Conservation (phyloP, 2,797 vertebrate genomes). For the Prionace glauca region DNA sequence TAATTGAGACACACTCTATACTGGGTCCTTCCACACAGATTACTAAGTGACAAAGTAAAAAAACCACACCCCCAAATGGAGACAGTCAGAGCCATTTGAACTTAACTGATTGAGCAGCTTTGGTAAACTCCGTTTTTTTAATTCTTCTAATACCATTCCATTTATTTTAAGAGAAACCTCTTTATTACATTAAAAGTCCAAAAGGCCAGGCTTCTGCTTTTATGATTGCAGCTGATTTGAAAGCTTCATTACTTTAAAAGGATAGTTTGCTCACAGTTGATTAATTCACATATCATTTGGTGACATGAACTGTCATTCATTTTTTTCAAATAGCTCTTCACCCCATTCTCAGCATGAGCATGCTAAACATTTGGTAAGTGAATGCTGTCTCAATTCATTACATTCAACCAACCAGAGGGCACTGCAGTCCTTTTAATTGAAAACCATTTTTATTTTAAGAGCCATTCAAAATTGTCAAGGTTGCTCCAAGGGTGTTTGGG, state of each 20-base stretch:
- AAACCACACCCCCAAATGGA: neutral
- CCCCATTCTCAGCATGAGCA: neutral
- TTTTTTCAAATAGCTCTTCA: slow-evolving; percentile 16
- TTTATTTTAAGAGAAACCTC: neutral
- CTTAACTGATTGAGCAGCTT: neutral
- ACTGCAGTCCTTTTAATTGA: neutral
- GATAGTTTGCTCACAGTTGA: neutral
- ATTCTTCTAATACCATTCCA: neutral
- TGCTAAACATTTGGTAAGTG: slow-evolving; percentile 15
- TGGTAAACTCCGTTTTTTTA: neutral
- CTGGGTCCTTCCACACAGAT: neutral
- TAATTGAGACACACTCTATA: neutral
- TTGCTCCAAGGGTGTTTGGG: neutral
- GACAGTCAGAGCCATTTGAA: neutral
- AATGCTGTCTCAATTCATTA: neutral
- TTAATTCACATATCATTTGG: slow-evolving; percentile 25
- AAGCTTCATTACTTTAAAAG: slow-evolving; percentile 30
- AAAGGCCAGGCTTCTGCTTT: neutral
- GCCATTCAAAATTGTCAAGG: neutral
- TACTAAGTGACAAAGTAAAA: neutral
- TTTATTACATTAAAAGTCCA: neutral
- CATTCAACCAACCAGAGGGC: neutral
- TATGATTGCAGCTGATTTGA: neutral
- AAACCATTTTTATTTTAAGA: slow-evolving; percentile 8
- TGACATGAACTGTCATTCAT: slow-evolving; percentile 16